Evolutionary conservation across 1,140 invertebrate genomes (phyloP).

Genomic region (Drosophila setifemur): DNA sequence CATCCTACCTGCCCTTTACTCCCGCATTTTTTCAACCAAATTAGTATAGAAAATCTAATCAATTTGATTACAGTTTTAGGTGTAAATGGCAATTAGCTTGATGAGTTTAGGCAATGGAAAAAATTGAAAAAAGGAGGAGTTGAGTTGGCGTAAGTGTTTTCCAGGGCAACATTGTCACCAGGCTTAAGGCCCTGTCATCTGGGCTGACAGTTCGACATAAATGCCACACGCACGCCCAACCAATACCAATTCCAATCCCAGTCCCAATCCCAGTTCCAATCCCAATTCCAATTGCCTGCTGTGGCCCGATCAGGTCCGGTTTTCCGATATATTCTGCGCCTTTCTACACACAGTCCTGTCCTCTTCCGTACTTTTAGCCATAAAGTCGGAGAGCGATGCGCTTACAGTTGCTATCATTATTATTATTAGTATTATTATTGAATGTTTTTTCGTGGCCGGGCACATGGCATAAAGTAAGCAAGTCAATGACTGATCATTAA

Average conservation of each 20-base stretch:
- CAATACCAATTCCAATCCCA: constrained; percentile 38
- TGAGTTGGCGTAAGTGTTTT: constrained; percentile 16
- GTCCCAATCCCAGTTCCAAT: constrained; percentile 35
- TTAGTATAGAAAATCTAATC: constrained; percentile 40
- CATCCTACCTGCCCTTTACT: constrained; percentile 1
- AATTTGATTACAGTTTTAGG: constrained; percentile 64
- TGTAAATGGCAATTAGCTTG: constrained; percentile 71
- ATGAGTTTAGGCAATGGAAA: constrained; percentile 20
- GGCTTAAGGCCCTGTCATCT: constrained; percentile 53
- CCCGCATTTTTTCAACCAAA: constrained; percentile 30
- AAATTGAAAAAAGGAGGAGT: background rate
- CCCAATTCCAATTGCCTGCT: constrained; percentile 15
- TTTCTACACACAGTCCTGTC: constrained; percentile 25
- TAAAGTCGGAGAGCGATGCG: constrained; percentile 66
- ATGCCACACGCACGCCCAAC: constrained; percentile 65
- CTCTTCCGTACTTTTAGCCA: constrained; percentile 30
- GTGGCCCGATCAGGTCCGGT: constrained; percentile 25
- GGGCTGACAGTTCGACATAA: constrained; percentile 63
- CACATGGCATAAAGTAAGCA: constrained; percentile 58
- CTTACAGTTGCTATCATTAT: constrained; percentile 59
- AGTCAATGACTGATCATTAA: constrained; percentile 69
- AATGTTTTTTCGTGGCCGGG: constrained; percentile 32
- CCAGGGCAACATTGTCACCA: constrained; percentile 59
- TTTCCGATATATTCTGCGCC: background rate
- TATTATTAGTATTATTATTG: constrained; percentile 43